Evolutionary conservation across 2,113 vertebrate species (phyloP).

Genomic region (Channa argus): DNA sequence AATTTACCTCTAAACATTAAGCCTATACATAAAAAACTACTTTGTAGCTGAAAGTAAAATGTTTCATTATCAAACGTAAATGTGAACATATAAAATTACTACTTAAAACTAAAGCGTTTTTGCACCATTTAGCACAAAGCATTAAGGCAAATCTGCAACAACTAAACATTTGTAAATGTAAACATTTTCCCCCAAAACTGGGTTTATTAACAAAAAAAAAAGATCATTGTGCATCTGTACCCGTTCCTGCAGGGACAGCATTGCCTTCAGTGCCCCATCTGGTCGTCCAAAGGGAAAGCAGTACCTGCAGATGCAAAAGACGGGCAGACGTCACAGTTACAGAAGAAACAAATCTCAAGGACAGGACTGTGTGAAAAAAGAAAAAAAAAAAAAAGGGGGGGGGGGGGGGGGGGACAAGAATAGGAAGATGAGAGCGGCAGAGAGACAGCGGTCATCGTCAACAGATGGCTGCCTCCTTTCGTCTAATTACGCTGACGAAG

Average conservation of each 20-base stretch:
- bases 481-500: constrained; percentile 65
- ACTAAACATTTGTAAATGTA: no score
- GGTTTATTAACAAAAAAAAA: no score
- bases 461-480: constrained; percentile 74
- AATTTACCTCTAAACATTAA: not conserved
- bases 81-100: no score
- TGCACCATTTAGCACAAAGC: no score
- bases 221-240: constrained; percentile 73
- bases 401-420: constrained; percentile 20
- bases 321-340: constrained; percentile 48
- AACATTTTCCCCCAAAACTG: no score
- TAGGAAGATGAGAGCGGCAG: constrained; percentile 27
- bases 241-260: constrained; percentile 95
- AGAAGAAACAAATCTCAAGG: constrained; percentile 60
- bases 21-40: not conserved
- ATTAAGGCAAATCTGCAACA: no score
- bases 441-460: constrained; percentile 44
- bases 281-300: constrained; percentile 98
- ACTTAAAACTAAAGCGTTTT: no score
- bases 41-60: no score
- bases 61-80: no score
- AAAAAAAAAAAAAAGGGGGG: constrained; percentile 5
- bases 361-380: constrained; percentile 29
- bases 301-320: constrained; percentile 86
- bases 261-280: constrained; percentile 98